These are phyloP conservation scores for Catharus bicknelli DNA, from an alignment of 2,113 vertebrate genomes.

Conservation along the genomic window DNA sequence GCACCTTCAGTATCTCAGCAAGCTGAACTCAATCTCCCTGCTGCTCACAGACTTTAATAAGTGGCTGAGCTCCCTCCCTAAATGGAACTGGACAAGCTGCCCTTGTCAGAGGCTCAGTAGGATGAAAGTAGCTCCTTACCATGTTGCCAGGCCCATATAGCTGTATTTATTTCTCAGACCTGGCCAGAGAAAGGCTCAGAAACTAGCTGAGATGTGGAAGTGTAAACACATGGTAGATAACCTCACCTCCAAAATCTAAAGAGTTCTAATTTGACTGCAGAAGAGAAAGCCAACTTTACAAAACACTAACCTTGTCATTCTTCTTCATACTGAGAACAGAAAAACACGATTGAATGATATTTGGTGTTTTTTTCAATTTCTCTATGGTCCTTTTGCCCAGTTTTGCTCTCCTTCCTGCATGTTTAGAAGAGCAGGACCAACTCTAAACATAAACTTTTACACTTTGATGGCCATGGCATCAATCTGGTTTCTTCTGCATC, in stretches of 20 bases:
- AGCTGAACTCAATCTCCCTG: background rate
- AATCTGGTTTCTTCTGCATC: background rate
- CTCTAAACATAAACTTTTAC: background rate
- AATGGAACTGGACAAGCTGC: background rate
- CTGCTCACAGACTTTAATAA: fast-evolving
- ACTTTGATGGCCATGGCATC: background rate
- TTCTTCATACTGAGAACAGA: background rate
- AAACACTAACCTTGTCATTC: background rate
- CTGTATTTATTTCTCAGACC: background rate
- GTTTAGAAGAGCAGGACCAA: background rate
- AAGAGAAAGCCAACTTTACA: background rate
- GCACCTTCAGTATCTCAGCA: background rate
- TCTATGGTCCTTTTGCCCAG: background rate
- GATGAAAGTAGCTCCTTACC: background rate
- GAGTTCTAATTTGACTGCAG: background rate
- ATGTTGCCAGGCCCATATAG: background rate
- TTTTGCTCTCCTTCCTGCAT: background rate
- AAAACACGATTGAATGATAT: background rate
- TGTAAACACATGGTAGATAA: background rate
- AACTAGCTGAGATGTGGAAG: background rate
- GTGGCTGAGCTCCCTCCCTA: background rate
- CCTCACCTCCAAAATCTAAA: background rate
- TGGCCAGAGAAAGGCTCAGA: background rate
- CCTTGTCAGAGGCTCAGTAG: background rate
- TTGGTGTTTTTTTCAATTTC: background rate